Evolutionary conservation across 2,888 invertebrate genomes (phyloP).

Genomic region (Hypolimnas misippus): DNA sequence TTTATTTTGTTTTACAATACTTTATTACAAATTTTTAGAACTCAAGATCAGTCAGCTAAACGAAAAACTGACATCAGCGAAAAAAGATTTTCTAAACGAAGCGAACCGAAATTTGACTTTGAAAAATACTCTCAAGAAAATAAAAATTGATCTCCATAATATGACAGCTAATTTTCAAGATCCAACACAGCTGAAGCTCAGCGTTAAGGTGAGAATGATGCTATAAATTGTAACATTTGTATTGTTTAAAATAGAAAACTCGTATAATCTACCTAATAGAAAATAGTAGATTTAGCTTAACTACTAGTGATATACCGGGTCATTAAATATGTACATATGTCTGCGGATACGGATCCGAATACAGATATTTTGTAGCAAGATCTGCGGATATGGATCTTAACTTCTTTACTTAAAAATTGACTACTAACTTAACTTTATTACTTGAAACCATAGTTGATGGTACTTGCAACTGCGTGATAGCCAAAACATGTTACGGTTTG

Average conservation of each 20-base stretch:
- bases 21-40: slow-evolving; percentile 70
- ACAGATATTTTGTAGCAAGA: too few relatives aligned
- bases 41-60: slow-evolving; percentile 89
- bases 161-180: slow-evolving; percentile 92
- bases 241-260: not conserved
- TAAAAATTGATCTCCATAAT: slow-evolving; percentile 92
- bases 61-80: slow-evolving; percentile 89
- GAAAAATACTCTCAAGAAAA: slow-evolving; percentile 87
- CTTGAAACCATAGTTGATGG: too few relatives aligned
- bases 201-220: slow-evolving; percentile 72
- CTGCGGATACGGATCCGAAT: too few relatives aligned
- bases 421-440: too few relatives aligned
- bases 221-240: not conserved
- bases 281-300: too few relatives aligned
- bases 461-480: too few relatives aligned
- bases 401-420: too few relatives aligned
- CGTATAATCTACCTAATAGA: too few relatives aligned
- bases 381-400: too few relatives aligned
- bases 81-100: slow-evolving; percentile 88
- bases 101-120: slow-evolving; percentile 84
- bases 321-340: too few relatives aligned
- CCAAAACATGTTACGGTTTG: too few relatives aligned
- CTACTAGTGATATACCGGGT: too few relatives aligned
- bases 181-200: slow-evolving; percentile 85
- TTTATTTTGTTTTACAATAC: not conserved